Conservation (phyloP, 2,113 vertebrate species). For the Ophiodon elongatus region DNA sequence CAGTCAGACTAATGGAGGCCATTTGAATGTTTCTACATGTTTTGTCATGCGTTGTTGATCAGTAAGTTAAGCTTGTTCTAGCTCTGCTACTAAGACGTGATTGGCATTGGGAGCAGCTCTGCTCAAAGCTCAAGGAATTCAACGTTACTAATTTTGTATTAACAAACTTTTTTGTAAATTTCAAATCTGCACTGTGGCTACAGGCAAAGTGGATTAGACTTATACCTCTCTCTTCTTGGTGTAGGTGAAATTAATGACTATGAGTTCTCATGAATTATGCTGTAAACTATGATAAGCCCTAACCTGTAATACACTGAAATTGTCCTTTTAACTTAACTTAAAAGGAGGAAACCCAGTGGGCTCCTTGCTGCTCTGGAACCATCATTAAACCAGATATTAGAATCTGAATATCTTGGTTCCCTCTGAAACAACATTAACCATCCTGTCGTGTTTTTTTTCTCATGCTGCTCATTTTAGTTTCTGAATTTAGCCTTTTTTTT, state of each 20-base stretch:
- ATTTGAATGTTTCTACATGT: constrained; percentile 4
- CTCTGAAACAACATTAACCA: neutral
- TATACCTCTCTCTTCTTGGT: neutral
- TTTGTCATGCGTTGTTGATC: neutral
- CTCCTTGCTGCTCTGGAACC: neutral
- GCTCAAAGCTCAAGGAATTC: neutral
- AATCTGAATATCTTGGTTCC: neutral
- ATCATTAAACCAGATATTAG: neutral
- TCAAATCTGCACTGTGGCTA: neutral
- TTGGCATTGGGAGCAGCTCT: neutral
- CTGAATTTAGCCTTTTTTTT: too few relatives aligned
- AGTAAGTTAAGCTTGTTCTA: constrained; percentile 6
- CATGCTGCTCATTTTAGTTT: neutral
- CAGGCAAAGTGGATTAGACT: neutral
- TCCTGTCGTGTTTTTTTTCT: neutral
- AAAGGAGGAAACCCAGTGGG: neutral
- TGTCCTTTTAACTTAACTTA: neutral
- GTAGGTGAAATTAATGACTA: neutral
- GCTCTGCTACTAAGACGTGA: neutral
- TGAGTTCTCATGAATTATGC: neutral
- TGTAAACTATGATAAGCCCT: neutral
- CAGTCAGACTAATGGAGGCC: neutral
- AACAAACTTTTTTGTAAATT: neutral
- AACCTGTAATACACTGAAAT: neutral
- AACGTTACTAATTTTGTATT: neutral